Evolutionary conservation across 2,797 vertebrate genomes (phyloP).

Genomic region (Balearica regulorum): DNA sequence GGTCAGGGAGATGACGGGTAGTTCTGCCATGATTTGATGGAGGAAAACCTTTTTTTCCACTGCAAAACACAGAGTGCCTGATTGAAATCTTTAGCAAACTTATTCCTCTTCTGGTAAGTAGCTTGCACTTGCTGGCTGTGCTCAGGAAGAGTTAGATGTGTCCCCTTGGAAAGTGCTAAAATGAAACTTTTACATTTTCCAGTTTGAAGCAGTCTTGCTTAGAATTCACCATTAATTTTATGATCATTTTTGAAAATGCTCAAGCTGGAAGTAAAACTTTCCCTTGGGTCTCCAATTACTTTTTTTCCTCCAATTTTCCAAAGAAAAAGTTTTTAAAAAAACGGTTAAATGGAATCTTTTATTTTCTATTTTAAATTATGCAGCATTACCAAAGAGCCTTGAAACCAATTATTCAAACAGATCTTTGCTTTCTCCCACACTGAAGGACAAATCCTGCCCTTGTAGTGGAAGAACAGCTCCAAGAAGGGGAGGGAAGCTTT

Average conservation of each 20-base stretch:
- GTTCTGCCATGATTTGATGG: background rate
- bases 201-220: background rate
- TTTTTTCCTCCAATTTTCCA: background rate
- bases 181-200: background rate
- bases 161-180: background rate
- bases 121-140: background rate
- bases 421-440: background rate
- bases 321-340: background rate
- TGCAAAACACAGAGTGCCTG: background rate
- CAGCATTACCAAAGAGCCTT: background rate
- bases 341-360: background rate
- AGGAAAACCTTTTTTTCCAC: background rate
- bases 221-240: background rate
- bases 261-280: conserved; percentile 7
- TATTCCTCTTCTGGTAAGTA: background rate
- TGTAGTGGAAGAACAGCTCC: background rate
- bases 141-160: background rate
- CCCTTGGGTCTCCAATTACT: conserved; percentile 16
- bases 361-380: background rate
- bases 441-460: background rate
- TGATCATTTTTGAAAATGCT: background rate
- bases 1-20: background rate
- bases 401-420: background rate
- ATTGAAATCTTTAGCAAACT: background rate
- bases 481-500: background rate